Base-by-base conservation (phyloP, 2,888 invertebrate species). In the Eucera pruinosa region DNA sequence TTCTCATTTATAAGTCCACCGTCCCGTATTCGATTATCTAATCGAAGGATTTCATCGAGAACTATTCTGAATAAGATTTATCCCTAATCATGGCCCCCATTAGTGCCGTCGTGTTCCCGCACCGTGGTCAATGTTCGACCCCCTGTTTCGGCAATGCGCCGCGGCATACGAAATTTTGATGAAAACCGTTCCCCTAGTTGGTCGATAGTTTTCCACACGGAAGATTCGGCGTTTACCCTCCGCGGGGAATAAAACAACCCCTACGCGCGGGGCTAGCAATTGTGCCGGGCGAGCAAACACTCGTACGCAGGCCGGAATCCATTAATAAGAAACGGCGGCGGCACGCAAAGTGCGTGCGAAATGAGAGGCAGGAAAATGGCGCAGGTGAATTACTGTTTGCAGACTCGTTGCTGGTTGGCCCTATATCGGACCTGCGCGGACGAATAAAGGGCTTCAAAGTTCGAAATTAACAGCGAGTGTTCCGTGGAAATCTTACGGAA, bases 321-420 rank as follows among this genome's bases (percentile, higher is more conserved):
- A 84, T 86, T 86, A 86, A 86, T 85, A 86, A 85, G 77, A 86
- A 43, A 67, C 66, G 48, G 11, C 45, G n/a, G n/a, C 20, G 72
- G 73, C 55, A 74, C 66, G 76, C 64, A 65, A 71, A 77, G 67
- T 78, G 81, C 71, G 77, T 77, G 79, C 74, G 69, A 76, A 73
- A 79, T 55, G 80, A 68, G 77, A 66, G 64, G 27, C 27, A 36
- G 15, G 57, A 47, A 47, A 70, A 58, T 60, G 64, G 50, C 36
- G 47, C 71, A 43, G 67, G 62, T 76, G 71, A 57, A 79, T 45
- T 41, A 65, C 57, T 77, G 47, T 78, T 78, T 67, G 48, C 77
- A 47, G 62, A 62, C 67, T 65, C 69, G 65, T 65, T 76, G 50
- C 61, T 7, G 27, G 36, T 33, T 43, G 50, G 27, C 36, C 33